Base-by-base conservation (phyloP, 2,888 invertebrate genomes). In the Suillia variegata region DNA sequence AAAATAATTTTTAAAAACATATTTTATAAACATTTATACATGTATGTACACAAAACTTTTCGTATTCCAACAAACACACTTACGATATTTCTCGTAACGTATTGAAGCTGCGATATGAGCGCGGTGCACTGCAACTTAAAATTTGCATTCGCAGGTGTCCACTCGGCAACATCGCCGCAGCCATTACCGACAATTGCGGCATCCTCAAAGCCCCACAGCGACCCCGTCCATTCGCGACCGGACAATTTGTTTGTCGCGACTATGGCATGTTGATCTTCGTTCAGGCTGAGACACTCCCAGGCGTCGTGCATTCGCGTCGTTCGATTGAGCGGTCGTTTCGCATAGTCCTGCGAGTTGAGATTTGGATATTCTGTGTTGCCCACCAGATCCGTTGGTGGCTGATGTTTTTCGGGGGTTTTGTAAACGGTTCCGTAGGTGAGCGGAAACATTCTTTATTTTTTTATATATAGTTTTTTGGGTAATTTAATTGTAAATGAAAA, bases 301-400 rank as follows among this genome's bases (percentile, higher is more conserved):
- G 75, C 77, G 22, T 71, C 69, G 33, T 77, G 74, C 60, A 80
- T 68, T 13, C 77, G 75, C 20, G 75, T 67, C 4, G 71, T 70
- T 8, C 71, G 63, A 61, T 81, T 75, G 1, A 73, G 69, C 17
- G 75, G 68, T 17, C 76, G 76, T 15, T 74, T 75, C 13, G 77
- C 76, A 63, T 80, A 78, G 59, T 82, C 81, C 12, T 69, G 66
- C 3, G 79, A 79, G 68, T 82, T 82, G 12, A 82, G 68, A 70
- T 82, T 82, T 4, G 81, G 81, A 63, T 80, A 81, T n/a, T 76
- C 65, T 1, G 79, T 72, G 59, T 78, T 74, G 10, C 54, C 63
- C 2, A 70, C 71, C 53, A 82, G 57, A 15, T 75, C 70, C 5
- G 66, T 67, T 10, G 82, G 81, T 8, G 76, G 80, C 42, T 72